Base-by-base conservation (phyloP, 2,113 vertebrate genomes). In the Eulemur macaco region DNA sequence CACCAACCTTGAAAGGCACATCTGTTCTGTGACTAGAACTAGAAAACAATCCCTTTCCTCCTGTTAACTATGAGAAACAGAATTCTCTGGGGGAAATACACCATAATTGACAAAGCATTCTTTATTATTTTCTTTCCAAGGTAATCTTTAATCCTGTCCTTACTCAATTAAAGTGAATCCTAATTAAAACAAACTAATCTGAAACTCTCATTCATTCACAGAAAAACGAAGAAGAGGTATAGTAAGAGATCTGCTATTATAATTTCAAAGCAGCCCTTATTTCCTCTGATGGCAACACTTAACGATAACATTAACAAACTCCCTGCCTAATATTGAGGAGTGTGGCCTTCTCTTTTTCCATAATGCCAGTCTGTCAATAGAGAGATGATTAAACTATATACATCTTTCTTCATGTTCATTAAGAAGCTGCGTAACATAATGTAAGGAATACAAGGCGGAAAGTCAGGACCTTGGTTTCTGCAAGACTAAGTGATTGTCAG, bases 1-100 rank as follows among this genome's bases (percentile, higher is more conserved):
- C 90, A 97, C 42, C 85, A 98, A 95, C 98, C 98, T 98, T 98
- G 98, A 98, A 98, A 98, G 98, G 50, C 95, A 98, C 97, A 98
- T 97, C 98, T 98, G 97, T 98, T 98, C 96, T 97, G 84, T 98
- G 98, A 69, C 92, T 96, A 84, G 50, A 84, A 93, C 94, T 12
- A 56, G 81, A 98, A 98, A 98, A 97, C 81, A 96, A 96, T 88
- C 85, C 63, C 39, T 56, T 92, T 82, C 71, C 86, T 89, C 84
- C 39, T 96, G 95, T 98, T 96, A 97, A 96, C 54, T 80, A 64
- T 25, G 18, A 0, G 0, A 58, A 89, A 93, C 54, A 96, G 56
- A 97, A 96, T 29, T 97, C 66, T 93, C 83, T 84, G 47, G 56
- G 78, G 56, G 76, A 96, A 98, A 97, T 37, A 77, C 64, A n/a